phyloP scores from a whole-genome alignment of 2,797 vertebrate genomes.

The Pangasius sanitwongsei region DNA sequence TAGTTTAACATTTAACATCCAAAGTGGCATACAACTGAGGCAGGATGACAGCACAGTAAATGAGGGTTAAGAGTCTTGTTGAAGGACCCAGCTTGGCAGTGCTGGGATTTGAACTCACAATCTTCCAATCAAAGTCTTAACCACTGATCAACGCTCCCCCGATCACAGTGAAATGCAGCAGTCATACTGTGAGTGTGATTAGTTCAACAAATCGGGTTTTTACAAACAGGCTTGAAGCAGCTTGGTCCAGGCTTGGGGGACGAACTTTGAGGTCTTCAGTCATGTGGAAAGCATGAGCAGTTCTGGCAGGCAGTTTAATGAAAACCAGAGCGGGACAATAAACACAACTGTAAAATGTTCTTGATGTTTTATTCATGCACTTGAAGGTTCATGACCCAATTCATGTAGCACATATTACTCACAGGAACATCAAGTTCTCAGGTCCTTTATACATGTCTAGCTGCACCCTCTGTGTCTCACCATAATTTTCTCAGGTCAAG shows the following conservation, averaged over 20 bases:
- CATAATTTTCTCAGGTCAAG: slow-evolving; percentile 39
- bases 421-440: slow-evolving; percentile 6
- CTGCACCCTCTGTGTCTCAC: slow-evolving; percentile 55
- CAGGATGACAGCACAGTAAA: neutral
- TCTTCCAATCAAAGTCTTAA: neutral
- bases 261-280: neutral
- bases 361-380: slow-evolving; percentile 33
- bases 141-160: neutral
- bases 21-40: neutral
- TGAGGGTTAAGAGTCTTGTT: neutral
- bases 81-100: neutral
- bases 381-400: slow-evolving; percentile 32
- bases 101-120: slow-evolving; percentile 2
- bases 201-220: neutral
- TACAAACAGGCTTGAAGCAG: neutral
- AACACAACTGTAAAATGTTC: slow-evolving; percentile 53
- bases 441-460: slow-evolving; percentile 31
- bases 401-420: slow-evolving; percentile 27
- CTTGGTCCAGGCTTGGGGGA: neutral
- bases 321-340: slow-evolving; percentile 66
- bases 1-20: neutral
- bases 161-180: neutral
- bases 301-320: slow-evolving; percentile 61
- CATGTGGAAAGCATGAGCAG: neutral
- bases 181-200: neutral